Conservation (phyloP, 1,140 invertebrate genomes). For the Heliconius congener region DNA sequence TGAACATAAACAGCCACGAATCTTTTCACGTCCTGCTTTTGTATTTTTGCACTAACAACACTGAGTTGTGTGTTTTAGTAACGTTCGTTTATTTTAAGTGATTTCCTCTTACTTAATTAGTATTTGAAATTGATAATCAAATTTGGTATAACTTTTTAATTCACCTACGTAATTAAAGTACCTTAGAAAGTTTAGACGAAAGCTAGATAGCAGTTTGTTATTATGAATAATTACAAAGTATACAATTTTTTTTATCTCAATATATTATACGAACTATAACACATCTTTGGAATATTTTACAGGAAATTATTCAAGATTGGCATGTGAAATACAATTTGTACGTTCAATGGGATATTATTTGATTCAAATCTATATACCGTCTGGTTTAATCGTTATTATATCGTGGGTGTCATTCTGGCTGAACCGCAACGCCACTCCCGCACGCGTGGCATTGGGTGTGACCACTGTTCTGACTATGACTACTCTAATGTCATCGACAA, state of each 20-base stretch:
- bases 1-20: conserved; percentile 76
- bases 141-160: background rate
- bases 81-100: conserved; percentile 40
- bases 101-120: conserved; percentile 23
- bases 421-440: conserved; percentile 97
- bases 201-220: background rate
- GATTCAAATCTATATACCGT: conserved; percentile 99
- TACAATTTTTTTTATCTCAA: background rate
- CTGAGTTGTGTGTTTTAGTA: conserved; percentile 67
- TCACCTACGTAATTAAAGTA: background rate
- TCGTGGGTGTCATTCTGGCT: conserved; percentile 98
- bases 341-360: conserved; percentile 99
- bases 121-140: conserved; percentile 5
- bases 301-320: conserved; percentile 99
- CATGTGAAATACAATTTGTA: conserved; percentile 98
- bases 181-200: conserved; percentile 15
- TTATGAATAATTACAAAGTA: background rate
- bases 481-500: conserved; percentile 99
- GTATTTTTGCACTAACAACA: conserved; percentile 77
- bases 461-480: conserved; percentile 99
- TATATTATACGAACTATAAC: background rate
- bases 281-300: conserved; percentile 49
- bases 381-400: conserved; percentile 98
- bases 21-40: conserved; percentile 80
- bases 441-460: conserved; percentile 96